Base-by-base conservation (phyloP, 1,140 invertebrate genomes). In the Formica exsecta region DNA sequence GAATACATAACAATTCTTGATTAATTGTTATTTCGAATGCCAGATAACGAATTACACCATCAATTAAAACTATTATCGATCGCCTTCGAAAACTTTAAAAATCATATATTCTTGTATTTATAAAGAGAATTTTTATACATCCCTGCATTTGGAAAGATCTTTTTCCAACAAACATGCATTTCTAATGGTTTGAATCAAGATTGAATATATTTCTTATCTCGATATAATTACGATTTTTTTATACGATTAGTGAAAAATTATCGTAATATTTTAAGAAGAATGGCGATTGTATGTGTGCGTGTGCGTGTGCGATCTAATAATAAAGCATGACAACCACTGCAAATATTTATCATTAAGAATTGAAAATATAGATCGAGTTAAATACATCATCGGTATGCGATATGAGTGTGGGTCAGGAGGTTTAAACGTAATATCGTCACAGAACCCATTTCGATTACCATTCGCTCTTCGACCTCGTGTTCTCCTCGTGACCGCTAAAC, bases 1-100 rank as follows among this genome's bases (percentile, higher is more conserved):
- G 86, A 68, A 51, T 65, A 41, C 74, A 86, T 22, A 22, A 22
- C 22, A 22, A 85, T 79, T 87, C 74, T 57, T 51, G 81, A 79
- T 61, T 85, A 79, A 89, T 89, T 81, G 71, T 11, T 19, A 59
- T 13, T 65, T 75, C 38, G 65, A 22, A 38, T 48, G 59, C 57
- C 68, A 65, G 51, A 85, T 57, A 70, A 75, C 48, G 36, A 38
- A n/a, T 64, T 51, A 54, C 38, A 74, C 62, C 25, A 29, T 44
- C 54, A 22, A 73, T 81, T 73, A 73, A 25, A 61, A 32, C 48
- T 13, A 68, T 51, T 44, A 36, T 11, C 5, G 32, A 38, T 70
- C 8, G 13, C 7, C 36, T 9, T 29, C 29, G 19, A 80, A 70
- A 19, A 25, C 1, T 51, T 44, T 11, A 19, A 48, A 48, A 44